phyloP scores from a whole-genome alignment of 2,888 invertebrate genomes.

The Rugalucina vietnamica region DNA sequence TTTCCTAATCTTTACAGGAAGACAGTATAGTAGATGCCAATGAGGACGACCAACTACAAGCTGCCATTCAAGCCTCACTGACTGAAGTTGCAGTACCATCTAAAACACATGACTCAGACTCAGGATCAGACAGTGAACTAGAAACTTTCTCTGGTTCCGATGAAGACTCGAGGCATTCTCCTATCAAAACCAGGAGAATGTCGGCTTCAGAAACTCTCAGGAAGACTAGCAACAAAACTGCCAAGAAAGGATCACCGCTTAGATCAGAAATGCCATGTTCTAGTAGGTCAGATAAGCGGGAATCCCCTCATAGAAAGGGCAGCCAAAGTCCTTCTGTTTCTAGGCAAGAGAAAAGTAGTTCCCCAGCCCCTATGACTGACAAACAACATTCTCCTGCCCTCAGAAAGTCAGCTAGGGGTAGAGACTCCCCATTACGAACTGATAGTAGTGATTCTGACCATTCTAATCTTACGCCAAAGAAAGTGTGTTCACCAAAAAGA shows the following conservation, averaged over 20 bases:
- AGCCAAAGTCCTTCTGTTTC: neutral
- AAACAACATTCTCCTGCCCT: neutral
- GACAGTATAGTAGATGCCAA: constrained; percentile 83
- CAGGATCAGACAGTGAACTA: constrained; percentile 73
- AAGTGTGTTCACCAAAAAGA: constrained; percentile 32
- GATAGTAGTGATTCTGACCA: neutral
- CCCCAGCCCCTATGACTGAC: neutral
- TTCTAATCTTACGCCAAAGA: constrained; percentile 6
- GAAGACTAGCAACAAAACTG: constrained; percentile 5
- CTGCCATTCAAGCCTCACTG: constrained; percentile 85
- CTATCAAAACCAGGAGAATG: constrained; percentile 53
- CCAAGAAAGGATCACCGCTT: constrained; percentile 32
- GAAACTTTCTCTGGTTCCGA: constrained; percentile 84
- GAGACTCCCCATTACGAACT: neutral
- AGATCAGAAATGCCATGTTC: constrained; percentile 10
- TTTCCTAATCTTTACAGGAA: constrained; percentile 65
- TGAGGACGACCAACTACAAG: constrained; percentile 85
- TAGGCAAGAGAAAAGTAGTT: neutral
- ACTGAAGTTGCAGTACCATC: constrained; percentile 50
- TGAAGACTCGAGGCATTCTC: constrained; percentile 40
- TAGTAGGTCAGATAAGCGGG: neutral
- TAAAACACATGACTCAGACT: constrained; percentile 41
- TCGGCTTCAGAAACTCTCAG: constrained; percentile 25
- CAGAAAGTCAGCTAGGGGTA: constrained; percentile 5
- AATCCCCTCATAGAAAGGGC: neutral